Evolutionary conservation across 37 sponge, comb jelly and placozoan genomes (phyloP).

Genomic region (Ianthella basta): DNA sequence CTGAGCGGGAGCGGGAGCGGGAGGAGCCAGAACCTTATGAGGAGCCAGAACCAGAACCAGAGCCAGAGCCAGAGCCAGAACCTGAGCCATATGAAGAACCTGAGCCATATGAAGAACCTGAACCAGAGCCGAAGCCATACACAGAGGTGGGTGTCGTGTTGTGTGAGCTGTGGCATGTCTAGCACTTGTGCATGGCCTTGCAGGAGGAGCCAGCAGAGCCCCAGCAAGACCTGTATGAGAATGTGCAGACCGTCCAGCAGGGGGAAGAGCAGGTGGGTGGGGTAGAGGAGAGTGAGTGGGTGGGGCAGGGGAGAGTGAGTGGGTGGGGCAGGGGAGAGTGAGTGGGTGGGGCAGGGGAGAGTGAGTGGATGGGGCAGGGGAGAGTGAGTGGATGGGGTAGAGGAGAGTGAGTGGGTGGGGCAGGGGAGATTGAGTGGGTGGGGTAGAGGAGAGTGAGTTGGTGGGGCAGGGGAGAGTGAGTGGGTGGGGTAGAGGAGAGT

Average conservation of each 20-base stretch:
- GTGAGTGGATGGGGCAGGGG: conserved; percentile 33
- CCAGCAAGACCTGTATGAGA: conserved; percentile 8
- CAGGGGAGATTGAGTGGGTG: too few species aligned
- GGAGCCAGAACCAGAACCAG: conserved; percentile 23
- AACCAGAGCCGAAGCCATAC: conserved; percentile 3
- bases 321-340: background rate
- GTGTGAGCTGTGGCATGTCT: conserved; percentile 10
- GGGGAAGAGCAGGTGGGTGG: background rate
- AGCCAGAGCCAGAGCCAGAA: conserved; percentile 27
- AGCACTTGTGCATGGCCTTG: background rate
- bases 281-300: background rate
- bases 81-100: conserved; percentile 22
- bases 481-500: background rate
- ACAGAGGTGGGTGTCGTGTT: background rate
- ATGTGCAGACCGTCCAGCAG: background rate
- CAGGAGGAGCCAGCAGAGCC: background rate
- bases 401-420: too few species aligned
- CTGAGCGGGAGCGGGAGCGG: background rate
- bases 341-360: background rate
- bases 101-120: conserved; percentile 11
- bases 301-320: conserved; percentile 1
- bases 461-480: background rate
- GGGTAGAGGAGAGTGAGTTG: too few species aligned
- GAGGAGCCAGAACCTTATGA: conserved; percentile 16
- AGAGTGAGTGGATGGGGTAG: too few species aligned